Evolutionary conservation across 2,888 invertebrate genomes (phyloP).

Genomic region (Eucera pruinosa): DNA sequence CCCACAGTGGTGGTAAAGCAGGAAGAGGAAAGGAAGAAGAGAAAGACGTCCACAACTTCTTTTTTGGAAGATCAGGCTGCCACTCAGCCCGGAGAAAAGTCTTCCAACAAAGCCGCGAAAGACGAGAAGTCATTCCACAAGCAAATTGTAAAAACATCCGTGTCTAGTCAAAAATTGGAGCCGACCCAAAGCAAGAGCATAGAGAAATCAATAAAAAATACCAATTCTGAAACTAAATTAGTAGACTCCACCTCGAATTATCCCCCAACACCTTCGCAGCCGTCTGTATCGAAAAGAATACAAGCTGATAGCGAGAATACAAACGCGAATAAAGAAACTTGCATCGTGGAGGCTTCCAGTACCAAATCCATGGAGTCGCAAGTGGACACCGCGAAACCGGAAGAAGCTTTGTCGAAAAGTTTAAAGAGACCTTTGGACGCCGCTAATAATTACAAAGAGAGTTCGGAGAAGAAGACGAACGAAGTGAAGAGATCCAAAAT

Average conservation of each 20-base stretch:
- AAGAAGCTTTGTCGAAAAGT: constrained; percentile 26
- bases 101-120: constrained; percentile 56
- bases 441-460: constrained; percentile 54
- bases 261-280: constrained; percentile 24
- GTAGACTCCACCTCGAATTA: constrained; percentile 15
- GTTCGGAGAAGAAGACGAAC: constrained; percentile 78
- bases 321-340: constrained; percentile 25
- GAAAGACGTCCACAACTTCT: constrained; percentile 81
- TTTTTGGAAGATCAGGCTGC: constrained; percentile 72
- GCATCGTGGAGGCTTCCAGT: constrained; percentile 16
- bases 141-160: constrained; percentile 34
- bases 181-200: constrained; percentile 24
- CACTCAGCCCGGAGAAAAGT: constrained; percentile 52
- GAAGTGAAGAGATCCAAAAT: constrained; percentile 56
- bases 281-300: constrained; percentile 19
- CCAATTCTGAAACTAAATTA: constrained; percentile 21
- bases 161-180: constrained; percentile 53
- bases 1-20: constrained; percentile 81
- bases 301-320: constrained; percentile 34
- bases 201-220: constrained; percentile 46
- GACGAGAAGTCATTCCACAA: constrained; percentile 60
- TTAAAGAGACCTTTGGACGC: constrained; percentile 64
- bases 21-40: constrained; percentile 84
- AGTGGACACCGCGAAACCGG: constrained; percentile 36
- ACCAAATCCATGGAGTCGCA: constrained; percentile 28